These are phyloP conservation scores for Lithosia quadra DNA, from an alignment of 2,888 invertebrate genomes.

Conservation along the genomic window DNA sequence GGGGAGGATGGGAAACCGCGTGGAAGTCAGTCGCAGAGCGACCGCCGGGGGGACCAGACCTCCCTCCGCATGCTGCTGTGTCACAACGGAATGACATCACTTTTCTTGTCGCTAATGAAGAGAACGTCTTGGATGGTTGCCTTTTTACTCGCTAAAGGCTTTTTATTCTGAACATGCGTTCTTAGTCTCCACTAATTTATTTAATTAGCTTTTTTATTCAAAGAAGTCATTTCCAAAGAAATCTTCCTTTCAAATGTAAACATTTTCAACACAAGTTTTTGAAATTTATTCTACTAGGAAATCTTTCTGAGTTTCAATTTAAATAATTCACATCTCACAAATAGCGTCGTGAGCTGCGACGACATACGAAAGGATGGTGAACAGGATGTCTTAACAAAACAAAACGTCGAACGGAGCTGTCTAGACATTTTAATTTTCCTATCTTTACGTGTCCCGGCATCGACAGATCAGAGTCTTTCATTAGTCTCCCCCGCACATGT, in stretches of 20 bases:
- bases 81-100: conserved; percentile 85
- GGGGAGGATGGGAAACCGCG: conserved; percentile 70
- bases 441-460: conserved; percentile 75
- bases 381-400: conserved; percentile 68
- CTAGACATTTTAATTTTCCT: conserved; percentile 87
- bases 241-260: conserved; percentile 37
- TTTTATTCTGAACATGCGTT: conserved; percentile 63
- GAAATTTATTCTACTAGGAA: conserved; percentile 52
- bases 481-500: conserved; percentile 75
- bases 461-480: conserved; percentile 80
- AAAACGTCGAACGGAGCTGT: conserved; percentile 72
- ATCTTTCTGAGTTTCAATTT: conserved; percentile 52
- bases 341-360: conserved; percentile 54
- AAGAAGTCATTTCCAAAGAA: conserved; percentile 31
- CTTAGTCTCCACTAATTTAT: conserved; percentile 59
- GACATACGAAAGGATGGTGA: conserved; percentile 51
- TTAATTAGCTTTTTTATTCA: conserved; percentile 61
- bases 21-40: conserved; percentile 82
- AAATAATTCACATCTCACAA: conserved; percentile 62
- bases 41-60: conserved; percentile 78
- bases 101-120: conserved; percentile 87
- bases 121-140: conserved; percentile 79
- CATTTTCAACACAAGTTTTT: conserved; percentile 41
- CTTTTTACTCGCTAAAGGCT: conserved; percentile 70
- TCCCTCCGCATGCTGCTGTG: conserved; percentile 77